These are phyloP conservation scores for Euthynnus affinis DNA, from an alignment of 2,797 vertebrate genomes.

Conservation along the genomic window DNA sequence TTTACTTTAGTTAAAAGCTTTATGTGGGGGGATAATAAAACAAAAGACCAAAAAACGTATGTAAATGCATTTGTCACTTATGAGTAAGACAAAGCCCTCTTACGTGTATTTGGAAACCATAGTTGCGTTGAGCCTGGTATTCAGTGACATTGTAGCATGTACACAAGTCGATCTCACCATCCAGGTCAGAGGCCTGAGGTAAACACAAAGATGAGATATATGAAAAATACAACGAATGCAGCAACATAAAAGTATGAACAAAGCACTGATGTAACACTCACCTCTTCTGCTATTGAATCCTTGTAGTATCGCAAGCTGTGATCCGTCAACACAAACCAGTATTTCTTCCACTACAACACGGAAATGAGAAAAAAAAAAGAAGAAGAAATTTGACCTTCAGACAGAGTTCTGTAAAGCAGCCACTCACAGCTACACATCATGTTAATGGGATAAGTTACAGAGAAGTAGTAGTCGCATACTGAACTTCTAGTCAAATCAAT, in stretches of 20 bases:
- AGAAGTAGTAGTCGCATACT: neutral
- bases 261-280: constrained; percentile 45
- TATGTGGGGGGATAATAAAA: too few species aligned
- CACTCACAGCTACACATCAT: neutral
- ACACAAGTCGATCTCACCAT: constrained; percentile 89
- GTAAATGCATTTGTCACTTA: neutral
- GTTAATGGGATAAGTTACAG: neutral
- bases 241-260: neutral
- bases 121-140: constrained; percentile 90
- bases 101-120: constrained; percentile 90
- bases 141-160: constrained; percentile 88
- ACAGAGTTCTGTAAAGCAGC: neutral
- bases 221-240: neutral
- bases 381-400: neutral
- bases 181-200: constrained; percentile 86
- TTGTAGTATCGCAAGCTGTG: constrained; percentile 90
- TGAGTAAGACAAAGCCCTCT: constrained; percentile 38
- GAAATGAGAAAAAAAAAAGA: constrained; percentile 28
- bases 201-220: neutral
- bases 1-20: too few species aligned
- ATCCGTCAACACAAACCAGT: constrained; percentile 90
- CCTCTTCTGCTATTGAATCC: constrained; percentile 90
- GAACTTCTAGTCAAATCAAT: neutral
- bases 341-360: constrained; percentile 87
- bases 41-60: neutral